Conservation (phyloP, 2,888 invertebrate species). For the Cosmia trapezina region DNA sequence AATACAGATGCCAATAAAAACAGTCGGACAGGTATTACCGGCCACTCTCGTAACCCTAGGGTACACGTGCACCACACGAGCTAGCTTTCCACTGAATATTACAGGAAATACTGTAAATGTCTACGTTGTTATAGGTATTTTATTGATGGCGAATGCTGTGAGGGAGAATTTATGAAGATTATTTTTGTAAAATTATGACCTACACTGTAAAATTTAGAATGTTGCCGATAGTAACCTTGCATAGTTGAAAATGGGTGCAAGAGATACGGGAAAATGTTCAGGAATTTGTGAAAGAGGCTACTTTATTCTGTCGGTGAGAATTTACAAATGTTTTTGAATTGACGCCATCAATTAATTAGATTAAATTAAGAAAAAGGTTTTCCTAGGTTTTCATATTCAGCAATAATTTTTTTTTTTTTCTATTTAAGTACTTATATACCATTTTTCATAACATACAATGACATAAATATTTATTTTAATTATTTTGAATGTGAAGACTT, state of each 20-base stretch:
- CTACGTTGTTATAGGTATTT: slow-evolving; percentile 50
- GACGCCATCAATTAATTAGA: background rate
- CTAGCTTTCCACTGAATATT: slow-evolving; percentile 57
- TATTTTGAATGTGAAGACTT: no score
- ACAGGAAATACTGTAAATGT: slow-evolving; percentile 57
- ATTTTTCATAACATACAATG: no score
- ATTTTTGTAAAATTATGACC: slow-evolving; percentile 19
- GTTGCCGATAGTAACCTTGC: background rate
- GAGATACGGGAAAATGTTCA: background rate
- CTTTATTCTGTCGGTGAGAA: background rate
- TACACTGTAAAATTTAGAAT: background rate
- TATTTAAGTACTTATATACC: no score
- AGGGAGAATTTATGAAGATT: slow-evolving; percentile 13
- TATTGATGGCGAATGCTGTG: slow-evolving; percentile 35
- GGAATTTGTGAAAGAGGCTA: background rate
- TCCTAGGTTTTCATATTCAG: no score
- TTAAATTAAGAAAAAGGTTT: no score
- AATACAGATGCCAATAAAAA: slow-evolving; percentile 85
- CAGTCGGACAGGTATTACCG: slow-evolving; percentile 76
- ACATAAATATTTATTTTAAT: no score
- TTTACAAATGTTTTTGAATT: background rate
- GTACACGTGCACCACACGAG: slow-evolving; percentile 70
- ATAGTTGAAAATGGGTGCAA: background rate
- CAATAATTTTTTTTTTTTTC: no score
- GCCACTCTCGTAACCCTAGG: slow-evolving; percentile 72